Conservation (phyloP, 2,888 invertebrate genomes). For the Dasypolia templi region DNA sequence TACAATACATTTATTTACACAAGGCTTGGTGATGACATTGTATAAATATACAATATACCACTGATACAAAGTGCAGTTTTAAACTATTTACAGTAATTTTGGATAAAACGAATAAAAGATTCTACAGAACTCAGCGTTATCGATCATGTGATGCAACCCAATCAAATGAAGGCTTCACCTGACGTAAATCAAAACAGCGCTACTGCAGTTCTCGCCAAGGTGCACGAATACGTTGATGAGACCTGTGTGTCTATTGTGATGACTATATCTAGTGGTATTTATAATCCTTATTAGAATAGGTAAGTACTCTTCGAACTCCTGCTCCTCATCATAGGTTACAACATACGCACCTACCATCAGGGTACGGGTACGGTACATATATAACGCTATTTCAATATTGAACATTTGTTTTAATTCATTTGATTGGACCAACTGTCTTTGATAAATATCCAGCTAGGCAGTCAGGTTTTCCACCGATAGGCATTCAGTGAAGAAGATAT, state of each 20-base stretch:
- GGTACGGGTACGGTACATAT: background rate
- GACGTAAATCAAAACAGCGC: slow-evolving; percentile 14
- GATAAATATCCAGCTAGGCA: background rate
- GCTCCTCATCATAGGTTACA: slow-evolving; percentile 58
- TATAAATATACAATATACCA: slow-evolving; percentile 12
- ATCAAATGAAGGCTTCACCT: too few species aligned
- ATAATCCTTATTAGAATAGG: slow-evolving; percentile 60
- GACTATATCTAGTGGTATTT: slow-evolving; percentile 80
- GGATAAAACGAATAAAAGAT: slow-evolving; percentile 11
- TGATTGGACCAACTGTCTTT: slow-evolving; percentile 12
- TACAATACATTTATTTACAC: slow-evolving; percentile 46
- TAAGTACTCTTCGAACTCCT: slow-evolving; percentile 49
- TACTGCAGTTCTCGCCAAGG: slow-evolving; percentile 6
- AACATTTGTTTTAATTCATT: background rate
- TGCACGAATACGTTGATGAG: background rate
- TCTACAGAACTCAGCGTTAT: slow-evolving; percentile 15
- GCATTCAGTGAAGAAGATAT: background rate
- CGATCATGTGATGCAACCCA: background rate
- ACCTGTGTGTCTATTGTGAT: slow-evolving; percentile 72
- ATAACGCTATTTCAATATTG: background rate
- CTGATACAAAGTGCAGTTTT: slow-evolving; percentile 20
- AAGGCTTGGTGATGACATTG: slow-evolving; percentile 33
- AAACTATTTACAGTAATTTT: slow-evolving; percentile 53
- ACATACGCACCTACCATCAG: slow-evolving; percentile 61
- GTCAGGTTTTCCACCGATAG: background rate